Evolutionary conservation across 1,140 invertebrate species (phyloP), one percentile per base, ranked within the genome.

Genomic region (Oppia nitens): DNA sequence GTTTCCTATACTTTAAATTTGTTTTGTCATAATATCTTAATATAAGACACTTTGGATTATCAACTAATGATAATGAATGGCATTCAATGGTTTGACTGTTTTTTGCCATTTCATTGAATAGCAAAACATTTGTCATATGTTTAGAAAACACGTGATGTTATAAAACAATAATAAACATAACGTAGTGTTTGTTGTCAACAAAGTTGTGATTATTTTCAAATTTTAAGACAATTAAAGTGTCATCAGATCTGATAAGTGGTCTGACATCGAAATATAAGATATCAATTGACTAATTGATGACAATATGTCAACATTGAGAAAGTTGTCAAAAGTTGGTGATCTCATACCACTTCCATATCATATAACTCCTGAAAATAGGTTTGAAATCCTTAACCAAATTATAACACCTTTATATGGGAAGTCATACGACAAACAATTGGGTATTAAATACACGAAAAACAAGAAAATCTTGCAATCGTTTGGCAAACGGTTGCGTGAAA

Each of bases 381-480:
- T 59, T 23, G 57, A 59, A 2, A 28, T 59, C 17, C 17, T 60
- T 4, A 60, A 60, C 51, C 49, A 50, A 21, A 40, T 57, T 9
- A 14, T 62, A 9, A 56, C 52, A 11, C 61, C 61, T 1, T 26
- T 60, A 6, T 23, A 55, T 25, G 11, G 24, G 9, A 26, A 47
- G 17, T 4, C 47, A 14, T 62, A 62, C 47, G 17, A 56, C 14
- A 29, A 47, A 17, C 61, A 62, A 32, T 29, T 62, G 4, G 51
- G 59, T 32, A 56, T 20, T 29, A 65, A 65, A 53, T 50, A 62
- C 23, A 49, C 54, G 4, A 56, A 49, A 14, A 47, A 23, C 25
- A 17, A 45, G 3, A 27, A 45, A 11, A 17, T 62, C 12, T 40
- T 65, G 2, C 27, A 47, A 56, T 20, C 24, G 27, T 48, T 65